Base-by-base conservation (phyloP, 2,797 vertebrate genomes). In the Pipistrellus nathusii region DNA sequence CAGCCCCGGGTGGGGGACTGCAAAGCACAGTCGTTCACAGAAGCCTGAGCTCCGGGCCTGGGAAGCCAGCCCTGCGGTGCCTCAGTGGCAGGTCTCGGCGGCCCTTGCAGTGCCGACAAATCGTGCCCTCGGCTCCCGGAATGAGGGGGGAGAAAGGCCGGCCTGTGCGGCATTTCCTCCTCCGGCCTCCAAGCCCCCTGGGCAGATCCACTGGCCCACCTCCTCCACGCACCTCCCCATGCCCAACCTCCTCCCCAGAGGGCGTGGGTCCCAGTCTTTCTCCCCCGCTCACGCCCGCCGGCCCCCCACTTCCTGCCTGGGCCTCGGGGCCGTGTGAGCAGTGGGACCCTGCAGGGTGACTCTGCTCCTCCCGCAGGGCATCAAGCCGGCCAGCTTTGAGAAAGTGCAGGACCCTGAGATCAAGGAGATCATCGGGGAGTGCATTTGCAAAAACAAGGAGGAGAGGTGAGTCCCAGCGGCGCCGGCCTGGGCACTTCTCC, bases 341-440 rank as follows among this genome's bases (percentile, higher is more conserved):
- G 17, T n/a, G 25, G 46, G 44, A 35, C 48, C 32, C 44, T 25
- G 21, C 1, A 25, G 59, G 48, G 13, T 95, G 32, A 97, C 80
- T 17, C 64, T 97, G 95, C 97, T 94, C 53, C 46, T 97, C 88
- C 41, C 96, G 44, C 94, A 99, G 99, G 99, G 99, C 77, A 99
- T 99, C 97, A 99, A 99, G 98, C 99, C 99, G 77, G 99, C 99
- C 97, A 99, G 99, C 98, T 99, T 99, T 98, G 98, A 98, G 97
- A 99, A 99, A 98, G 99, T 99, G 94, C 98, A 98, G 0, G 99
- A 99, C 96, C 99, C 99, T 84, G 99, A 99, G 98, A 99, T 99
- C 88, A 99, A 99, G 97, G 99, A 99, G 98, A 99, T 99, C 97
- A 99, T 99, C 85, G 99, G 99, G 11, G 99, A 99, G 97, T 99